These are phyloP conservation scores for Benthosema pterotum DNA, from an alignment of 2,797 vertebrate species.

Conservation along the genomic window DNA sequence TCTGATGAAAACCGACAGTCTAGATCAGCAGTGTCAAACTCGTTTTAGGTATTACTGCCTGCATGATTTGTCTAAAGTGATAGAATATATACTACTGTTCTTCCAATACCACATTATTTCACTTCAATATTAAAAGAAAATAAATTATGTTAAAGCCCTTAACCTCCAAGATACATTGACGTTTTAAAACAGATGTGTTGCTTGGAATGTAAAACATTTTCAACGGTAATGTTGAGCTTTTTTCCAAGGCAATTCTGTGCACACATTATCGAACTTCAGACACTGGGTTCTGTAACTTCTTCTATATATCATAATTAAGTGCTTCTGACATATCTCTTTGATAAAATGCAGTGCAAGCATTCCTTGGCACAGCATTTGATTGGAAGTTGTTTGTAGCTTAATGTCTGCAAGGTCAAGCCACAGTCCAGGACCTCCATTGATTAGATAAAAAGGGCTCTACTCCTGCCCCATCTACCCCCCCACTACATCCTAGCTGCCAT, in stretches of 20 bases:
- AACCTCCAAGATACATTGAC: too few species aligned
- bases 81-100: too few species aligned
- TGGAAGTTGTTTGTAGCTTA: constrained; percentile 20
- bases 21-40: too few species aligned
- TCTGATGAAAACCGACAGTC: too few species aligned
- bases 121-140: too few species aligned
- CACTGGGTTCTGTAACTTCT: background rate
- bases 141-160: too few species aligned
- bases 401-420: constrained; percentile 57
- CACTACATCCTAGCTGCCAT: background rate
- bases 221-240: background rate
- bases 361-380: constrained; percentile 6
- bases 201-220: background rate
- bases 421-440: constrained; percentile 41
- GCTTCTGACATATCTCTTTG: constrained; percentile 28
- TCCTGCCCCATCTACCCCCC: constrained; percentile 27
- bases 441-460: constrained; percentile 37
- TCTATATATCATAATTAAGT: constrained; percentile 43
- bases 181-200: background rate
- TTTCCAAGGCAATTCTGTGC: constrained; percentile 7
- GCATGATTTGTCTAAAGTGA: too few species aligned
- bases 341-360: constrained; percentile 48
- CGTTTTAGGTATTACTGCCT: too few species aligned
- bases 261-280: constrained; percentile 9
- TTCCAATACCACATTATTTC: too few species aligned